Base-by-base conservation (phyloP, 2,888 invertebrate species). In the Sinohyriopsis cumingii region DNA sequence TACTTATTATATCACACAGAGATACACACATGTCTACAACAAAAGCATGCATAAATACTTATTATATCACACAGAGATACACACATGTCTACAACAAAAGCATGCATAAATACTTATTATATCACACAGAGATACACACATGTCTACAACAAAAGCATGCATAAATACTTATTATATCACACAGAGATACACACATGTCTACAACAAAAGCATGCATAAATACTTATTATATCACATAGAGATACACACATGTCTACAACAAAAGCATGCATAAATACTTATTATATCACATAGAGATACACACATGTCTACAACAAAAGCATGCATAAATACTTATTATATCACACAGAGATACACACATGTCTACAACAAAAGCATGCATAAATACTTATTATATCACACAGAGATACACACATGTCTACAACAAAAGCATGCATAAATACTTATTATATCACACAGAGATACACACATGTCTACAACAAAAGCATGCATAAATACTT, bases 101-200 rank as follows among this genome's bases (percentile, higher is more conserved):
- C 5, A 57, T 22, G 57, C 9, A 71, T 19, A 54, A 33, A 60
- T 20, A 66, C 18, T 33, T 59, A 28, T 59, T 65, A 25, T 28
- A 25, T 59, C n/a, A 59, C 33, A 19, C n/a, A 59, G 20, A n/a
- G n/a, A 81, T 83, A 88, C 56, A 89, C 65, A 63, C 86, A 87
- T 3, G 87, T 86, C 88, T 88, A 80, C 3, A 77, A 75, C 19
- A 56, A n/a, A 60, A 54, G 12, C 5, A 57, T 22, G 57, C 9
- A 71, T 19, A 54, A 33, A 60, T 20, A 66, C 18, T 33, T 59
- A 28, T 59, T 65, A 25, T 28, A 25, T 59, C n/a, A 59, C 33
- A 19, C n/a, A 59, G 20, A n/a, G n/a, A 81, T 83, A 88, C 56
- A 89, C 65, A 63, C 86, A 87, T 3, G 87, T 86, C 88, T 88